Conservation (phyloP, 2,113 vertebrate genomes). For the Myanophis thanlyinensis region DNA sequence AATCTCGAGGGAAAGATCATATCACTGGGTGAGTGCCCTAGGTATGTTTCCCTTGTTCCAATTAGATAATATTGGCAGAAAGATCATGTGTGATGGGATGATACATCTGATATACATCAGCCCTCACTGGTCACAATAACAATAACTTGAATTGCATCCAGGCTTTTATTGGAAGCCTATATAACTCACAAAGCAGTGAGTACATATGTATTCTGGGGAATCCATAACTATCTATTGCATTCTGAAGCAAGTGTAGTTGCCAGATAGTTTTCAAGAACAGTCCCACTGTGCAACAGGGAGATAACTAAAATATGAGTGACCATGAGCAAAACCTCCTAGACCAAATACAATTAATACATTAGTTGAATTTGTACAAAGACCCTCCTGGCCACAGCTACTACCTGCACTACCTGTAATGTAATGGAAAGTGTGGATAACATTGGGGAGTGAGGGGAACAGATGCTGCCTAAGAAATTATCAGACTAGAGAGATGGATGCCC, state of each 20-base stretch:
- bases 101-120: not conserved
- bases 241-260: not conserved
- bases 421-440: not conserved
- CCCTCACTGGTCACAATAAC: not conserved
- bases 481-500: too few species aligned
- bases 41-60: not conserved
- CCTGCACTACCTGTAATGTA: not conserved
- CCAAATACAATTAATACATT: not conserved
- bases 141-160: not conserved
- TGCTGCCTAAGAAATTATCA: not conserved
- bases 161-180: not conserved
- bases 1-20: not conserved
- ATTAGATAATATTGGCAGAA: not conserved
- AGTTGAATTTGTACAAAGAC: not conserved
- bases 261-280: not conserved
- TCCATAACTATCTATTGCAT: not conserved
- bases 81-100: not conserved
- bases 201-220: not conserved
- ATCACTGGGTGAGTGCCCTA: not conserved
- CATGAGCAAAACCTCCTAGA: not conserved
- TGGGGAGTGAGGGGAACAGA: not conserved
- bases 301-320: not conserved
- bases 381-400: not conserved
- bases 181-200: not conserved
- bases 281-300: not conserved